phyloP scores from a whole-genome alignment of 2,888 invertebrate genomes.

The Tetramorium bicarinatum region DNA sequence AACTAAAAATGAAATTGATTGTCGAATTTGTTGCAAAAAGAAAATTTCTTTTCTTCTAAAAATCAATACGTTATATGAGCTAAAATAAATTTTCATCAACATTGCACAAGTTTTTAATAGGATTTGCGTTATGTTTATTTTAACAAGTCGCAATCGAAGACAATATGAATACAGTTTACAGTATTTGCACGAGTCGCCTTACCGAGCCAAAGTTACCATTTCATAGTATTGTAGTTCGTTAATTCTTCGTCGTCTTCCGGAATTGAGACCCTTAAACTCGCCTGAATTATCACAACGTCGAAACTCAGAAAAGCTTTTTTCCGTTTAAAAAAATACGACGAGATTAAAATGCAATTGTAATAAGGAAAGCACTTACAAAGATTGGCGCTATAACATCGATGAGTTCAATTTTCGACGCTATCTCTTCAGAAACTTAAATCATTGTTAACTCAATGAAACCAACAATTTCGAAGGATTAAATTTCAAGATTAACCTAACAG shows the following conservation, averaged over 20 bases:
- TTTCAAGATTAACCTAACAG: not conserved
- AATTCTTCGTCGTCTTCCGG: slow-evolving; percentile 12
- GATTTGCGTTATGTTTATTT: slow-evolving; percentile 26
- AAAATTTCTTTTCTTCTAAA: slow-evolving; percentile 7
- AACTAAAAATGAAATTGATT: slow-evolving; percentile 5
- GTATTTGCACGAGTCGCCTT: slow-evolving; percentile 15
- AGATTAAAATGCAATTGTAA: slow-evolving; percentile 29
- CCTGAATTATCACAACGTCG: slow-evolving; percentile 18
- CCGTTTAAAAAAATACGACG: slow-evolving; percentile 6
- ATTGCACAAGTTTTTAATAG: slow-evolving; percentile 21
- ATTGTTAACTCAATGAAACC: not conserved
- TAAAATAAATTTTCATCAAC: slow-evolving; percentile 29
- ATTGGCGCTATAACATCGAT: slow-evolving; percentile 9
- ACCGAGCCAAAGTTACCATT: slow-evolving; percentile 14
- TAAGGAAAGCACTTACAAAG: slow-evolving; percentile 34
- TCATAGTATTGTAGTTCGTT: slow-evolving; percentile 6
- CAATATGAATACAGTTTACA: slow-evolving; percentile 30
- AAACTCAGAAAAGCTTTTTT: slow-evolving; percentile 25
- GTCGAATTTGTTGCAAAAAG: not conserved
- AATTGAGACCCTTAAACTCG: slow-evolving; percentile 29
- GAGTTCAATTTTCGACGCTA: slow-evolving; percentile 40
- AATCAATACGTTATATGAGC: not conserved
- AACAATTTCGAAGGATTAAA: not conserved
- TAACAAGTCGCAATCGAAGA: slow-evolving; percentile 34
- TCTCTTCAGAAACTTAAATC: not conserved